Percentiles rank a stretch among this genome's conserved stretches.
Conservation (phyloP, 2,113 vertebrate species). For the Okapia johnstoni region DNA sequence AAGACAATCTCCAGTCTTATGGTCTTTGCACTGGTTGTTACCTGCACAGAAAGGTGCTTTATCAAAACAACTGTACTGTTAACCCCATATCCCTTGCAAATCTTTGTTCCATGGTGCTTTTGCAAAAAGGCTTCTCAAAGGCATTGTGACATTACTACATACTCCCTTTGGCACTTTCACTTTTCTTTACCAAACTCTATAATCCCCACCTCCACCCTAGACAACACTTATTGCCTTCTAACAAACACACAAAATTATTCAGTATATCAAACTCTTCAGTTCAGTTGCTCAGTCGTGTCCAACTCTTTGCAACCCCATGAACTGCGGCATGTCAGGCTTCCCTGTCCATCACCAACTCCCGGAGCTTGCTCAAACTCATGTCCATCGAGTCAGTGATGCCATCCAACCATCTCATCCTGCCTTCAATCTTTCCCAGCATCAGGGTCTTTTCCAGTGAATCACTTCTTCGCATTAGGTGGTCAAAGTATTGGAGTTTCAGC, state of each 20-base stretch:
- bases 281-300: not conserved
- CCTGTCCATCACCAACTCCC: not conserved
- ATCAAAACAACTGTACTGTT: not conserved
- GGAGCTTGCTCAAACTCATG: not conserved
- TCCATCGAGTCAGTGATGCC: rapidly evolving
- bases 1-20: not conserved
- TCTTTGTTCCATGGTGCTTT: not conserved
- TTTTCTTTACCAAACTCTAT: not conserved
- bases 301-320: not conserved
- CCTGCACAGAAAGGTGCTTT: not conserved
- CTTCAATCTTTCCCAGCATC: not conserved
- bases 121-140: not conserved
- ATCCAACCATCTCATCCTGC: not conserved
- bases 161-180: not conserved
- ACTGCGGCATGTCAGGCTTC: not conserved
- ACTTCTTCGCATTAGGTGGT: not conserved
- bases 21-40: not conserved
- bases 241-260: not conserved
- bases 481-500: not conserved
- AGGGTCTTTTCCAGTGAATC: not conserved
- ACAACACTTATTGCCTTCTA: not conserved
- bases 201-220: not conserved
- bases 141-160: not conserved
- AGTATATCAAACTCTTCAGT: not conserved
- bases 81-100: not conserved